These are phyloP conservation scores for Linepithema humile DNA, from an alignment of 1,140 invertebrate species.

Conservation along the genomic window DNA sequence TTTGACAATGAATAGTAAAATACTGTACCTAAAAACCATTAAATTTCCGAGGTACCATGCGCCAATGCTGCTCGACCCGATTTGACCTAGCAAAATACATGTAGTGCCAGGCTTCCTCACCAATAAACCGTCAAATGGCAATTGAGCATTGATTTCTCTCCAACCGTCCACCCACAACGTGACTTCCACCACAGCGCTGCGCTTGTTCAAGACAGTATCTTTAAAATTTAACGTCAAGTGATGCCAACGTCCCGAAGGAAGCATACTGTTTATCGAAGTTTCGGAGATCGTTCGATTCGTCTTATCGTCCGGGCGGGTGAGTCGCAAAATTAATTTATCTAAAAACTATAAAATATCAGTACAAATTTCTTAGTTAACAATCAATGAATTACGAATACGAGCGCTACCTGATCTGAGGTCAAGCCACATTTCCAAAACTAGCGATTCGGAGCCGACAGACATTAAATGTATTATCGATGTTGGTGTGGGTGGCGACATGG, in stretches of 20 bases:
- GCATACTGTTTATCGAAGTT: constrained; percentile 82
- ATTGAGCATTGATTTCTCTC: constrained; percentile 81
- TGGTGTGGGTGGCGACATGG: constrained; percentile 78
- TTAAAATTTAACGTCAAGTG: constrained; percentile 87
- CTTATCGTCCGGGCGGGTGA: constrained; percentile 85
- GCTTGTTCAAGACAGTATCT: constrained; percentile 85
- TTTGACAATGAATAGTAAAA: not conserved
- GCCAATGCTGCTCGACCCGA: constrained; percentile 77
- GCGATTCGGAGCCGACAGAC: constrained; percentile 85
- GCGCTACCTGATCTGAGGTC: constrained; percentile 83
- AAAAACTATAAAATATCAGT: constrained; percentile 49
- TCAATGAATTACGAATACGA: not conserved
- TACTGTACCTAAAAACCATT: constrained; percentile 83
- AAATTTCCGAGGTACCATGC: constrained; percentile 85
- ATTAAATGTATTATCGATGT: constrained; percentile 84
- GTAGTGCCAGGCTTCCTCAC: constrained; percentile 83
- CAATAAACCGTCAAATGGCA: constrained; percentile 84
- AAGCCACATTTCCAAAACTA: constrained; percentile 85
- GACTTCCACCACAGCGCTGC: constrained; percentile 86
- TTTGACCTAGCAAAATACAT: constrained; percentile 84
- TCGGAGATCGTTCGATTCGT: constrained; percentile 85
- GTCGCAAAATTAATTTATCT: constrained; percentile 85
- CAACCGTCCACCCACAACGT: constrained; percentile 85
- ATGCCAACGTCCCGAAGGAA: constrained; percentile 85
- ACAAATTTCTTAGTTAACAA: not conserved